phyloP scores from a whole-genome alignment of 2,113 vertebrate genomes.

The Carlito syrichta region DNA sequence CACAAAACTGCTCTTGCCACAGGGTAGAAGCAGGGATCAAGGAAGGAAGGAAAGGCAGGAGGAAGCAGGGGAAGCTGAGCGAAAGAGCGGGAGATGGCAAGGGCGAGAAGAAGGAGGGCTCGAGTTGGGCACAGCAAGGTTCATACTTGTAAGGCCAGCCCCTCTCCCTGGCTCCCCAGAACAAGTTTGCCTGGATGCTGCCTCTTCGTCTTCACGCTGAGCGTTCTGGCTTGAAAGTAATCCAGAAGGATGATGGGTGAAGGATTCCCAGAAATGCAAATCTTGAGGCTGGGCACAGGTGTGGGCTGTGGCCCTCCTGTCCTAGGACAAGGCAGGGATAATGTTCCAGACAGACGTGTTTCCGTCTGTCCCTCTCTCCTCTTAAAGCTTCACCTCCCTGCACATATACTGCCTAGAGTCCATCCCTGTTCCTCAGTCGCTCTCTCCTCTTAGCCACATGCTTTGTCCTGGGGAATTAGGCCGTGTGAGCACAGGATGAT shows the following conservation, averaged over 20 bases:
- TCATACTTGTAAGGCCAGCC: too few species aligned
- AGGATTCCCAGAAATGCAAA: neutral
- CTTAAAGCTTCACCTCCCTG: too few species aligned
- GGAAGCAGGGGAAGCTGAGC: too few species aligned
- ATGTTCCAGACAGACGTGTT: too few species aligned
- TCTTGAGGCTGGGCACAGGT: neutral
- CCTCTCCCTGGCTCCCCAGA: too few species aligned
- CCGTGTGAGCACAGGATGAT: rapidly evolving
- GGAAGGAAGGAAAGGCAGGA: neutral
- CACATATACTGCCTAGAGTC: neutral
- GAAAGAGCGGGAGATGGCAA: neutral
- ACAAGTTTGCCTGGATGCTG: rapidly evolving
- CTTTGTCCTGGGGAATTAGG: too few species aligned
- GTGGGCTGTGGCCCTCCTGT: rapidly evolving
- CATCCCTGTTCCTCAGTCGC: neutral
- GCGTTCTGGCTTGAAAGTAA: neutral
- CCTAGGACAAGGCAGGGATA: rapidly evolving
- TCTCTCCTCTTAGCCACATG: neutral
- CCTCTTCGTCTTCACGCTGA: neutral
- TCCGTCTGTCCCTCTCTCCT: neutral
- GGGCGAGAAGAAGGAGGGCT: neutral
- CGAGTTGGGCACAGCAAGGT: rapidly evolving
- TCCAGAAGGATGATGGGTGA: rapidly evolving
- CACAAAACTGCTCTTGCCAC: rapidly evolving
- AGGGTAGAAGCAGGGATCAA: neutral